These are phyloP conservation scores for Typhlichthys eigenmanni DNA, from an alignment of 2,797 vertebrate species.

Conservation along the genomic window DNA sequence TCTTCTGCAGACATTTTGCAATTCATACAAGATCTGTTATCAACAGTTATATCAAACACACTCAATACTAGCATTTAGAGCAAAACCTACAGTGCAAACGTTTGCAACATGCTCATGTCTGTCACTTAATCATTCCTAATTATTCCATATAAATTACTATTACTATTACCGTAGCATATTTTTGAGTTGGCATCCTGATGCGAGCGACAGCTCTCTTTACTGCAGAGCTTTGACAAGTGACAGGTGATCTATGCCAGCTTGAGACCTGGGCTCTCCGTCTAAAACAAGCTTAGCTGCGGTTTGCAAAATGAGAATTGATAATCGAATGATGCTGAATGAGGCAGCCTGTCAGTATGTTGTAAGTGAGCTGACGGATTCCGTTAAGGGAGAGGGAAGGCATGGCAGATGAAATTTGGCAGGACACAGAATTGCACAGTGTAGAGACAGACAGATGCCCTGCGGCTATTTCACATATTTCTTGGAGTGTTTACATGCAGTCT, in stretches of 20 bases:
- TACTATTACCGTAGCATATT: slow-evolving; percentile 36
- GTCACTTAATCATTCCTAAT: slow-evolving; percentile 50
- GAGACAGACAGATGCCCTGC: slow-evolving; percentile 47
- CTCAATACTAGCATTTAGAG: slow-evolving; percentile 25
- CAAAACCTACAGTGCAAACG: slow-evolving; percentile 12
- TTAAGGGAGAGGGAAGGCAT: slow-evolving; percentile 70
- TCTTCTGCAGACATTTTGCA: slow-evolving; percentile 20
- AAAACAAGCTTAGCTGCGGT: slow-evolving; percentile 64
- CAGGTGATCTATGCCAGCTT: slow-evolving; percentile 72
- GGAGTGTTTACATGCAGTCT: slow-evolving; percentile 48
- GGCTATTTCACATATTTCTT: slow-evolving; percentile 62
- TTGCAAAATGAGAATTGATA: slow-evolving; percentile 75
- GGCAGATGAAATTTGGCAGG: slow-evolving; percentile 71
- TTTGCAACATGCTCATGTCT: slow-evolving; percentile 36
- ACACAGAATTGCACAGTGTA: slow-evolving; percentile 65
- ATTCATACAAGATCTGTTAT: slow-evolving; percentile 19
- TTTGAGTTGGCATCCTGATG: slow-evolving; percentile 51
- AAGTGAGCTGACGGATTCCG: slow-evolving; percentile 70
- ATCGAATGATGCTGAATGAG: slow-evolving; percentile 75
- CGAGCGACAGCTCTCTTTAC: slow-evolving; percentile 53
- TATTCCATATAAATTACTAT: slow-evolving; percentile 54
- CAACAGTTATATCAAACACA: slow-evolving; percentile 19
- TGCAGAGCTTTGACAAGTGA: slow-evolving; percentile 61
- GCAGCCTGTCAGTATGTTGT: slow-evolving; percentile 69
- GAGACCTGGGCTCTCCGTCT: slow-evolving; percentile 67